A percentile compares a stretch with the other conserved stretches of the same genome.
These are phyloP conservation scores for Catocala sponsa DNA, from an alignment of 2,888 invertebrate species.

Conservation along the genomic window DNA sequence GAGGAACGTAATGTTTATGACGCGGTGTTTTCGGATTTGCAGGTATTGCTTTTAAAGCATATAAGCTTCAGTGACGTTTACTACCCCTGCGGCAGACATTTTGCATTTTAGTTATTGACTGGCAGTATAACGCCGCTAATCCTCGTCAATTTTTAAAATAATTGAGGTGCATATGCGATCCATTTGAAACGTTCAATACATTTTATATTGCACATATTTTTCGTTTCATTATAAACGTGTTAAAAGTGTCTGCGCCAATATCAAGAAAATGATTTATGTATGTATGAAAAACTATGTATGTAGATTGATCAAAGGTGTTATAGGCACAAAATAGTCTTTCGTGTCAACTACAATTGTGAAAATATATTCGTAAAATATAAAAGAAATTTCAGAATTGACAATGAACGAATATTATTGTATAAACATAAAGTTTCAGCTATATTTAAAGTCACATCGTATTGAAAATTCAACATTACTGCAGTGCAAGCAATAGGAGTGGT, in stretches of 20 bases:
- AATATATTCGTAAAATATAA: too few species aligned
- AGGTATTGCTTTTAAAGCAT: slow-evolving; percentile 50
- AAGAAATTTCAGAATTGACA: too few species aligned
- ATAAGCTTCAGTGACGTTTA: slow-evolving; percentile 47
- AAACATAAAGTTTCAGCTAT: neutral
- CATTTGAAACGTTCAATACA: neutral
- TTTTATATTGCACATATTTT: slow-evolving; percentile 1
- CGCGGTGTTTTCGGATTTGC: slow-evolving; percentile 33
- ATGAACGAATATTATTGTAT: too few species aligned
- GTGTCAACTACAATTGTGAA: too few species aligned
- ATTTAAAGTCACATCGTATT: slow-evolving; percentile 18
- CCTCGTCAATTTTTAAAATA: slow-evolving; percentile 33
- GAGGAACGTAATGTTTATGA: slow-evolving; percentile 21
- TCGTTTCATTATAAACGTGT: too few species aligned
- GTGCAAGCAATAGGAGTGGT: slow-evolving; percentile 21
- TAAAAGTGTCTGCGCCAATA: too few species aligned
- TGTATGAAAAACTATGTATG: too few species aligned
- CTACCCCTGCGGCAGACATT: slow-evolving; percentile 43
- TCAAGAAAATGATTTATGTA: too few species aligned
- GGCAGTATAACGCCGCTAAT: slow-evolving; percentile 49
- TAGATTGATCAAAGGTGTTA: too few species aligned
- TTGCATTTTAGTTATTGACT: slow-evolving; percentile 56
- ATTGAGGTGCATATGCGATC: slow-evolving; percentile 1
- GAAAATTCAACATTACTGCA: slow-evolving; percentile 16
- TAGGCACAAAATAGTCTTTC: too few species aligned